Percentiles rank a stretch among this genome's conserved stretches.
Conservation (phyloP, 1,140 invertebrate genomes). For the Portunus trituberculatus region DNA sequence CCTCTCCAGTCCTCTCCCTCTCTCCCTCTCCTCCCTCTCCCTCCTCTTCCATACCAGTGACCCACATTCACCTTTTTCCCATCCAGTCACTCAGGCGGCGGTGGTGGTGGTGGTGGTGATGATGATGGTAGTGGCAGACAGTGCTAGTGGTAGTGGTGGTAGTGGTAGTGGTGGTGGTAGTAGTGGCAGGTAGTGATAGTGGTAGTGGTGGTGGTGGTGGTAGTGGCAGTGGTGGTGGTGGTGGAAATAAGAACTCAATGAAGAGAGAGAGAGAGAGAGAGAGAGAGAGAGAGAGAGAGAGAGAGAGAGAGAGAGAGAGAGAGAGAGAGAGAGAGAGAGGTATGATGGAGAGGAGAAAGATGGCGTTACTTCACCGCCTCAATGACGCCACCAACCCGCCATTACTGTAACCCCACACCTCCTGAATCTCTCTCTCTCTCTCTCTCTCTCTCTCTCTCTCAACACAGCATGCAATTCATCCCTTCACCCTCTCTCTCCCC, state of each 20-base stretch:
- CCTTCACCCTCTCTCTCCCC: not conserved
- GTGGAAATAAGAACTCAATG: not conserved
- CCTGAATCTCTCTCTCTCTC: not conserved
- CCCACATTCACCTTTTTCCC: not conserved
- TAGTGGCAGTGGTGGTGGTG: not conserved
- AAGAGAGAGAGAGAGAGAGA: not conserved
- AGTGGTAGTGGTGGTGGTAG: no score
- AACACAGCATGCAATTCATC: not conserved
- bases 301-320: no score
- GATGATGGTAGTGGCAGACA: no score
- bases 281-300: not conserved
- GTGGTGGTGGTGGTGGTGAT: no score
- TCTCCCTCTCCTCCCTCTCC: not conserved
- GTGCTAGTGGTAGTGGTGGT: no score
- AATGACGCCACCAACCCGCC: not conserved
- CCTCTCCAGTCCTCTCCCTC: not conserved
- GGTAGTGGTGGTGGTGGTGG: no score
- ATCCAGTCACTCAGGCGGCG: not conserved
- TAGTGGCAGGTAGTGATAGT: no score
- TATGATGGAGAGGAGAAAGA: not conserved
- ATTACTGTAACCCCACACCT: not conserved
- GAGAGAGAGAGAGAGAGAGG: no score
- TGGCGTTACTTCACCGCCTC: not conserved
- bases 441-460: constrained; percentile 16
- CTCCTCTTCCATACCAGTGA: not conserved